These are phyloP conservation scores for Polyergus mexicanus DNA, from an alignment of 1,140 invertebrate genomes.

Conservation along the genomic window DNA sequence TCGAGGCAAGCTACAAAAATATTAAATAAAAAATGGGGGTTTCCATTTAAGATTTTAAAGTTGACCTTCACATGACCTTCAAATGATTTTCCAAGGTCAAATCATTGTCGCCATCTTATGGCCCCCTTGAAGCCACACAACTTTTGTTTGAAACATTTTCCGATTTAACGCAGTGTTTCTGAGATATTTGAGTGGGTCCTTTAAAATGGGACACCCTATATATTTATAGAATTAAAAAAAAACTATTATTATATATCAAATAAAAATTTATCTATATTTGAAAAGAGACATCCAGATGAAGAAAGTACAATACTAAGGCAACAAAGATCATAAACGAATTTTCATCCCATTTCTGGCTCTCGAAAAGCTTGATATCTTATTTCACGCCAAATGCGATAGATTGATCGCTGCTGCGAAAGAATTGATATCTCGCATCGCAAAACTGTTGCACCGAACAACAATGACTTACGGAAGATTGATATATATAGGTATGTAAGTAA, in stretches of 20 bases:
- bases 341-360: background rate
- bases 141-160: too few relatives aligned
- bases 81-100: too few relatives aligned
- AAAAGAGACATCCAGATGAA: background rate
- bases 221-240: too few relatives aligned
- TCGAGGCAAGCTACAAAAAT: too few relatives aligned
- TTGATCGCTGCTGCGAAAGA: slow-evolving; percentile 52
- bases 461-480: slow-evolving; percentile 60
- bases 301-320: background rate
- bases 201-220: too few relatives aligned
- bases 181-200: too few relatives aligned
- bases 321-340: slow-evolving; percentile 24
- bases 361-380: slow-evolving; percentile 46
- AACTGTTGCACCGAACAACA: slow-evolving; percentile 48
- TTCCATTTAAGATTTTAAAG: too few relatives aligned
- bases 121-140: too few relatives aligned
- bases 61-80: too few relatives aligned
- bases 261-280: background rate
- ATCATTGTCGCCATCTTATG: too few relatives aligned
- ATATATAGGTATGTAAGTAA: slow-evolving; percentile 45
- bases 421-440: slow-evolving; percentile 43
- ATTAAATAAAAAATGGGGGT: too few relatives aligned
- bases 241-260: background rate
- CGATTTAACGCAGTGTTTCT: too few relatives aligned
- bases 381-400: slow-evolving; percentile 32